Evolutionary conservation across 2,797 vertebrate genomes (phyloP), one percentile per base, ranked within the genome.

Genomic region (Notolabrus celidotus): DNA sequence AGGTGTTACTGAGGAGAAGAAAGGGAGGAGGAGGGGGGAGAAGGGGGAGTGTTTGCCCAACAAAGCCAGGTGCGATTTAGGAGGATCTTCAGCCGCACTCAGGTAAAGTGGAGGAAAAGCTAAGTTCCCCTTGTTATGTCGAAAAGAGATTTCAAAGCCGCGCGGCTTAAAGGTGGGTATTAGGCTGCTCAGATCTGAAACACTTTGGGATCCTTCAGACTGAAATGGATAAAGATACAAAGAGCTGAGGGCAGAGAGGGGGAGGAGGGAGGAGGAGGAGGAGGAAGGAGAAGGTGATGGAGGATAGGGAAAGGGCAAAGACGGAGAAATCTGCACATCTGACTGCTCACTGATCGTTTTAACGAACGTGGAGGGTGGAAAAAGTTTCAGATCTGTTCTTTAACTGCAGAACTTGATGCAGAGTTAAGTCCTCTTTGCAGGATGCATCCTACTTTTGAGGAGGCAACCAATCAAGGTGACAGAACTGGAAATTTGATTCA

Each of bases 201-300:
- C 88, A 93, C 94, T 95, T 89, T 85, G 88, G 91, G 93, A 94
- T 91, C 93, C 92, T 89, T 85, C 87, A 90, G 85, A 70, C 81
- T 87, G 83, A 94, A 93, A 96, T 93, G 95, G 95, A 92, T 90
- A 88, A 86, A 82, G 88, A 88, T 64, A 86, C 80, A 91, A 84
- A 90, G 80, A 84, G 85, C 59, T 17, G 39, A 61, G 73, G 91
- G 95, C 90, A 77, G 67, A 74, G 49, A 19, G 67, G 7, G 20
- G 47, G 4, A 2, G 7, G 47, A 27, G 47, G 15, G 7, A 15
- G 17, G 16, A 1, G 12, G 25, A 23, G 2, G 14, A 6, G 8
- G 20, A 7, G 45, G 1, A 22, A 12, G n/a, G n/a, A n/a, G n/a
- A n/a, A n/a, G n/a, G n/a, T n/a, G n/a, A n/a, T n/a, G n/a, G n/a